A percentile compares a stretch with the other conserved stretches of the same genome.
phyloP scores from a whole-genome alignment of 2,797 vertebrate species.

The Chanos chanos region DNA sequence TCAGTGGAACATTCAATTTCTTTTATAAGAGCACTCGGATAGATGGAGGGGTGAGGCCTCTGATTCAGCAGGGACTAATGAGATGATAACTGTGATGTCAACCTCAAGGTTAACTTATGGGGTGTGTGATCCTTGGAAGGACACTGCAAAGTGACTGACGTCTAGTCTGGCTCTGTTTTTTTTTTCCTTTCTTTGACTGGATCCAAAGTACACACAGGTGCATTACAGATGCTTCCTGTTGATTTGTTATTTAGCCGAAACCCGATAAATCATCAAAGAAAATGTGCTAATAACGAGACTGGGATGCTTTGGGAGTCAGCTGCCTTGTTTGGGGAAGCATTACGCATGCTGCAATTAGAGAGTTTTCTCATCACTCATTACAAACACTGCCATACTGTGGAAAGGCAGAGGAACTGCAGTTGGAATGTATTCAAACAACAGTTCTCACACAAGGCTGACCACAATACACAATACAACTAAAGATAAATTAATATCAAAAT shows the following conservation, averaged over 20 bases:
- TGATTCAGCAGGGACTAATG: slow-evolving; percentile 63
- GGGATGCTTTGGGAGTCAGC: not conserved
- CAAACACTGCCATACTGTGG: slow-evolving; percentile 64
- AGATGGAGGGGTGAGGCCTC: slow-evolving; percentile 67
- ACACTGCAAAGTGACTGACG: slow-evolving; percentile 17
- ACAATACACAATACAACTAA: too few relatives aligned
- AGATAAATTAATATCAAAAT: too few relatives aligned
- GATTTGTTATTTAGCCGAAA: not conserved
- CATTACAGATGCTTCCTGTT: not conserved
- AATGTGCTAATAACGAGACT: too few relatives aligned
- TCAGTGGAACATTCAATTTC: slow-evolving; percentile 69
- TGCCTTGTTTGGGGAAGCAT: not conserved
- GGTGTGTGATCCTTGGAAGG: slow-evolving; percentile 20
- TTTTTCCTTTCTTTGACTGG: too few relatives aligned
- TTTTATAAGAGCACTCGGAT: slow-evolving; percentile 70
- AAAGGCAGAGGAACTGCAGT: slow-evolving; percentile 35
- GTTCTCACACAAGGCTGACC: too few relatives aligned
- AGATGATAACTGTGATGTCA: slow-evolving; percentile 64
- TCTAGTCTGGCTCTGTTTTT: too few relatives aligned
- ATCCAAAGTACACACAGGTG: not conserved
- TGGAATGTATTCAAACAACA: not conserved
- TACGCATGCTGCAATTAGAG: not conserved
- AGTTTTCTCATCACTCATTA: not conserved
- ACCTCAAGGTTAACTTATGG: slow-evolving; percentile 48
- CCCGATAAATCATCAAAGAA: not conserved